Conservation (phyloP, 37 sponge, comb jelly and placozoan species). For the Chondrilla cf. caribensis region DNA sequence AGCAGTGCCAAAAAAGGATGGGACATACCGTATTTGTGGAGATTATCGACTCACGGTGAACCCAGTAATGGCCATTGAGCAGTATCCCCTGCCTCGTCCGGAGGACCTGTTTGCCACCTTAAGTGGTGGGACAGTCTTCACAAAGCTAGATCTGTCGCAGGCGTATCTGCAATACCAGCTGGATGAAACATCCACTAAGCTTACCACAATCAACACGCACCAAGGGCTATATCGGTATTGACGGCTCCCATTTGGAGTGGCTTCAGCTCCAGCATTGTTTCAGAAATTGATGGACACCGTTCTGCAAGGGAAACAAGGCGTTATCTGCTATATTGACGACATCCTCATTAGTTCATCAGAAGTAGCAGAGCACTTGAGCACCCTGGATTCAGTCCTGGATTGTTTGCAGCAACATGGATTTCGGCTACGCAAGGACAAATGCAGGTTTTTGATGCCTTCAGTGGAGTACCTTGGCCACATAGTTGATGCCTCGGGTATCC, state of each 20-base stretch:
- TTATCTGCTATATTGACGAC: too few relatives aligned
- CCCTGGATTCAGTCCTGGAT: too few relatives aligned
- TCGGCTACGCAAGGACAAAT: too few relatives aligned
- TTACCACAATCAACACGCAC: conserved; percentile 32
- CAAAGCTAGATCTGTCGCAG: conserved; percentile 28
- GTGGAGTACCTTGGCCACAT: too few relatives aligned
- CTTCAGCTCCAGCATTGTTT: conserved; percentile 37
- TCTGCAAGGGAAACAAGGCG: too few relatives aligned
- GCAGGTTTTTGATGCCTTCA: too few relatives aligned
- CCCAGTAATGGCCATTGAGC: background rate
- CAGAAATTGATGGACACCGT: too few relatives aligned
- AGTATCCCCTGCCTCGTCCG: conserved; percentile 25
- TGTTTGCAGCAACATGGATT: too few relatives aligned
- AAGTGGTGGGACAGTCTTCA: conserved; percentile 21
- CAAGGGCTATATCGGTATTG: conserved; percentile 10
- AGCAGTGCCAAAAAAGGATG: conserved; percentile 22
- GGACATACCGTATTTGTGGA: conserved; percentile 20
- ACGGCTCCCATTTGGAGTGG: conserved; percentile 36
- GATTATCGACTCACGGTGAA: conserved; percentile 30
- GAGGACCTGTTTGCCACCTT: conserved; percentile 27
- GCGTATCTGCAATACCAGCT: conserved; percentile 13
- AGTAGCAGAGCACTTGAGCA: too few relatives aligned
- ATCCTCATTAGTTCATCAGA: too few relatives aligned
- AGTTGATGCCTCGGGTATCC: too few relatives aligned
- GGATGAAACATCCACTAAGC: background rate